A percentile compares a stretch with the other conserved stretches of the same genome.
phyloP scores from a whole-genome alignment of 2,113 vertebrate genomes.

The Hystrix cristata region DNA sequence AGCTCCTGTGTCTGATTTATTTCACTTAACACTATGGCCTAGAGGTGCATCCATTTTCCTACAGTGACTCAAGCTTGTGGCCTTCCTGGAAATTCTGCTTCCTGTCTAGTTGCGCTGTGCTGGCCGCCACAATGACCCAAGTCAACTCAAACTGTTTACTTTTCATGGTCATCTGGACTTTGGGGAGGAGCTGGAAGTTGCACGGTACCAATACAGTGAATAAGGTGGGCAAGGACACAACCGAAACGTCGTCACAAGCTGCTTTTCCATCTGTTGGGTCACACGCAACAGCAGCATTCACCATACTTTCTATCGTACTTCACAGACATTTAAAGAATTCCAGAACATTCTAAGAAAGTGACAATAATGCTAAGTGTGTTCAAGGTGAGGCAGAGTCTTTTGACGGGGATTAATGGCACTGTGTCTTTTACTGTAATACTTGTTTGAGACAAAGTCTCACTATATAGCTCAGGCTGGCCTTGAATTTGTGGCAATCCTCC shows the following conservation, averaged over 20 bases:
- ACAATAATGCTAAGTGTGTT: not conserved
- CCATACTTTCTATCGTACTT: not conserved
- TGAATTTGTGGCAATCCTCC: not conserved
- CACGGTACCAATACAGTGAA: not conserved
- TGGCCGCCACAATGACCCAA: not conserved
- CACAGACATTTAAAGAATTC: not conserved
- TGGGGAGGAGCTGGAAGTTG: not conserved
- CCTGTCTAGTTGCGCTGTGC: not conserved
- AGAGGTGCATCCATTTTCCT: not conserved
- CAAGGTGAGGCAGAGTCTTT: not conserved
- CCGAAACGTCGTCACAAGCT: not conserved
- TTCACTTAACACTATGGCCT: not conserved
- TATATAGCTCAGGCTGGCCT: not conserved
- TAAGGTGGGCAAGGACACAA: not conserved
- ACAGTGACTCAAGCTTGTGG: not conserved
- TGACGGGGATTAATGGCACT: not conserved
- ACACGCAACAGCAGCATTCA: not conserved
- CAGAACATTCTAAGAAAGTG: not conserved
- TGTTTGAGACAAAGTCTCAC: not conserved
- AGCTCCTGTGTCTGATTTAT: not conserved
- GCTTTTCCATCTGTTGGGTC: not conserved
- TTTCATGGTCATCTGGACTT: not conserved
- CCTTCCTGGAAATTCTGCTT: not conserved
- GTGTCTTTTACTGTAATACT: not conserved
- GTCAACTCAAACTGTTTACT: not conserved